phyloP scores from a whole-genome alignment of 1,140 invertebrate species.

The Teleopsis dalmanni region DNA sequence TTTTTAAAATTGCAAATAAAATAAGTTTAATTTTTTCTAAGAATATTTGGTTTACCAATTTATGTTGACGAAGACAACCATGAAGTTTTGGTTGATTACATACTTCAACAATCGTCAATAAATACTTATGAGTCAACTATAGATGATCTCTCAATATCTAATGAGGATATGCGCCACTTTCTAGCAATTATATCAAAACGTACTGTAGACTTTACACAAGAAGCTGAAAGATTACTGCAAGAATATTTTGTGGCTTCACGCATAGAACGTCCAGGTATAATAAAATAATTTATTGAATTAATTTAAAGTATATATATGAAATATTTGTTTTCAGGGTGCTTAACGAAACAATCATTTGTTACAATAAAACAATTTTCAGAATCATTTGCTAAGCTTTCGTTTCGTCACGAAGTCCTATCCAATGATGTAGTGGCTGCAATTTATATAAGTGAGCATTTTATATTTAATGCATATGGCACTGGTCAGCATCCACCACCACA shows the following conservation, averaged over 20 bases:
- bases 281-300: not conserved
- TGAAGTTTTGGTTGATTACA: conserved; percentile 20
- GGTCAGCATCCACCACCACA: conserved; percentile 20
- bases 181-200: conserved; percentile 24
- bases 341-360: conserved; percentile 29
- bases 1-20: not conserved
- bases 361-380: conserved; percentile 35
- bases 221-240: conserved; percentile 23
- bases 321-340: conserved; percentile 20
- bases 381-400: conserved; percentile 31
- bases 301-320: not conserved
- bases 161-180: conserved; percentile 23
- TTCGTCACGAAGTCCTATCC: conserved; percentile 27
- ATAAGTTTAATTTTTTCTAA: conserved; percentile 7
- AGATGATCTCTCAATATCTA: conserved; percentile 21
- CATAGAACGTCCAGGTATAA: conserved; percentile 23
- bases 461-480: conserved; percentile 22
- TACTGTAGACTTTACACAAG: conserved; percentile 13
- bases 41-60: conserved; percentile 36
- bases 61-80: conserved; percentile 21
- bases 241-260: conserved; percentile 33
- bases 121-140: not conserved
- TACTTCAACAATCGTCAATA: conserved; percentile 14
- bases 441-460: conserved; percentile 33
- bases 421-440: conserved; percentile 28